Conservation (phyloP, 2,113 vertebrate genomes). For the Myrmophylax atrothorax region DNA sequence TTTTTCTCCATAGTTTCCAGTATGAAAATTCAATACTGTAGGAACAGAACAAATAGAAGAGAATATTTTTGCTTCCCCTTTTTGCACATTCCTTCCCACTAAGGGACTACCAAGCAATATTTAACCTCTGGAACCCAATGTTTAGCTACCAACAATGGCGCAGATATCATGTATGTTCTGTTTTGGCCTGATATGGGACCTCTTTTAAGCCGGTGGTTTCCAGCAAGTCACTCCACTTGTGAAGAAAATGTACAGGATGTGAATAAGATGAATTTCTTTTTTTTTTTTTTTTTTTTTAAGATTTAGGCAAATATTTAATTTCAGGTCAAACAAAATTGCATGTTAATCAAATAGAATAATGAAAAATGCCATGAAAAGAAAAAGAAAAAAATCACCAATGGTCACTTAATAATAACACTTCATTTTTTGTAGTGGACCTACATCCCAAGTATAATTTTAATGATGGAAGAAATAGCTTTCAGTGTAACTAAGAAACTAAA, state of each 20-base stretch:
- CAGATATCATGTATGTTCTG: not conserved
- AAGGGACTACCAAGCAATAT: not conserved
- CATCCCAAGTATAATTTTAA: not conserved
- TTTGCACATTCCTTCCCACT: not conserved
- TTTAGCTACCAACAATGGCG: not conserved
- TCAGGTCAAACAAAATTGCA: not conserved
- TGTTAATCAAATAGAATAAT: not conserved
- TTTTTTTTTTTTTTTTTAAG: not conserved
- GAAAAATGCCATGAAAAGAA: not conserved
- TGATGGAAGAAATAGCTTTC: not conserved
- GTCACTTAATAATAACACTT: not conserved
- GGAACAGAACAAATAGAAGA: not conserved
- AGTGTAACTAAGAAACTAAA: not conserved
- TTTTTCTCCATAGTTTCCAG: not conserved
- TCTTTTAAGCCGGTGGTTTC: not conserved
- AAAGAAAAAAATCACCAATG: not conserved
- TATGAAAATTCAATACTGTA: not conserved
- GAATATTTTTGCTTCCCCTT: not conserved
- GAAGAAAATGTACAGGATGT: not conserved
- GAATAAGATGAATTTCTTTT: not conserved
- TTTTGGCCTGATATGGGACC: not conserved
- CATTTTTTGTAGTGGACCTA: not conserved
- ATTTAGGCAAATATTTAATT: not conserved
- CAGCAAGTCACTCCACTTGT: not conserved
- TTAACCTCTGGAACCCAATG: not conserved